Conservation (phyloP, 1,140 invertebrate genomes). For the Leptestheria dahalacensis region DNA sequence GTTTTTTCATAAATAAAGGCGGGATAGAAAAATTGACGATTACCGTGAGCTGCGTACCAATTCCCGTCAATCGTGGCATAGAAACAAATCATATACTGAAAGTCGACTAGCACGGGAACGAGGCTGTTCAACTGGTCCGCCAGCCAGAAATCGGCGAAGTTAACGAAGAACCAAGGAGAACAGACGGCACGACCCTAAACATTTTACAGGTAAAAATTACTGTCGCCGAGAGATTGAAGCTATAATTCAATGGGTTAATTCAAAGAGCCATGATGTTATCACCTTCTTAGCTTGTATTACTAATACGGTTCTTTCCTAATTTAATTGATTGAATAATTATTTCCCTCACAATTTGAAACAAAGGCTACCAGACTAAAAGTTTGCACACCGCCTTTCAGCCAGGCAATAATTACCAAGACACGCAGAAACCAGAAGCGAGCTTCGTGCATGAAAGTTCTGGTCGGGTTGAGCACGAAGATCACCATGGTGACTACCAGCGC, state of each 20-base stretch:
- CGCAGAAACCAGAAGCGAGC: constrained; percentile 51
- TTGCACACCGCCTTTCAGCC: too few relatives aligned
- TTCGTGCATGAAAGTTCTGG: constrained; percentile 80
- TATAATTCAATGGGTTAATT: too few relatives aligned
- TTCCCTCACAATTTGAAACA: too few relatives aligned
- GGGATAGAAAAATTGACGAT: not conserved
- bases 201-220: constrained; percentile 10
- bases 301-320: too few relatives aligned
- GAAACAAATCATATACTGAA: constrained; percentile 81
- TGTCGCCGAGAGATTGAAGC: not conserved
- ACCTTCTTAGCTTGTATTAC: too few relatives aligned
- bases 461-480: constrained; percentile 78
- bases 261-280: too few relatives aligned
- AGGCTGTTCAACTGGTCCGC: constrained; percentile 96
- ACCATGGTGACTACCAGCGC: constrained; percentile 73
- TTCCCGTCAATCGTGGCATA: constrained; percentile 40
- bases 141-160: constrained; percentile 99
- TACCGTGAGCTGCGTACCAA: constrained; percentile 18
- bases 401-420: constrained; percentile 34
- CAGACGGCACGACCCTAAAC: constrained; percentile 64
- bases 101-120: constrained; percentile 73
- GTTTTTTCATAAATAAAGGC: too few relatives aligned
- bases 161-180: constrained; percentile 87
- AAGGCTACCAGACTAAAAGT: not conserved
- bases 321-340: too few relatives aligned